Evolutionary conservation across 2,888 invertebrate genomes (phyloP).

Genomic region (Cantharis lateralis): DNA sequence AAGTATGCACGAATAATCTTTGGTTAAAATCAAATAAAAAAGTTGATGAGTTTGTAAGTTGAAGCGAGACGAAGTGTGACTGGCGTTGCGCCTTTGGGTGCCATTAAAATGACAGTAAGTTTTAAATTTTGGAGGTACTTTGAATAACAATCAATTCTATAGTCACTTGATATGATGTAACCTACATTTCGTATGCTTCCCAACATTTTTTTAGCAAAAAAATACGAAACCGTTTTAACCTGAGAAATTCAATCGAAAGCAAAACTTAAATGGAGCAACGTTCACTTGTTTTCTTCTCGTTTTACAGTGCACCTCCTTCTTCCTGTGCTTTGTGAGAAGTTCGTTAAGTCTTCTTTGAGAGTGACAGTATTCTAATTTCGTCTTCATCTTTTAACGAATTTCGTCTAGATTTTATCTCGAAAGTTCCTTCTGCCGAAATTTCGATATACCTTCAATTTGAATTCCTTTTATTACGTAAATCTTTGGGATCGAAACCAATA

Average conservation of each 20-base stretch:
- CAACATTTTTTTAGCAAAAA: slow-evolving; percentile 16
- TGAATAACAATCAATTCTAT: not conserved
- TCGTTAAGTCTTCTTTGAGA: slow-evolving; percentile 46
- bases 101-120: not conserved
- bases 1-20: slow-evolving; percentile 27
- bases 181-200: not conserved
- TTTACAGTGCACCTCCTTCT: slow-evolving; percentile 48
- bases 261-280: slow-evolving; percentile 34
- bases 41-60: slow-evolving; percentile 8
- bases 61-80: slow-evolving; percentile 29
- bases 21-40: slow-evolving; percentile 21
- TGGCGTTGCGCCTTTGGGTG: slow-evolving; percentile 12
- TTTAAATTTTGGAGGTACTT: not conserved
- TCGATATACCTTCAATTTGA: not conserved
- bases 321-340: slow-evolving; percentile 49
- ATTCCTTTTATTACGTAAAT: not conserved
- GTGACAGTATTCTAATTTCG: slow-evolving; percentile 44
- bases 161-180: not conserved
- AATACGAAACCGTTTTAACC: slow-evolving; percentile 25
- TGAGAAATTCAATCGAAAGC: slow-evolving; percentile 23
- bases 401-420: slow-evolving; percentile 22
- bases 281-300: slow-evolving; percentile 50
- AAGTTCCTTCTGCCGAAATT: not conserved
- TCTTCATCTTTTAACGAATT: slow-evolving; percentile 42
- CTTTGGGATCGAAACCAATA: no score